Evolutionary conservation across 2,888 invertebrate genomes (phyloP), one percentile per base, ranked within the genome.

Genomic region (Odontothrips loti): DNA sequence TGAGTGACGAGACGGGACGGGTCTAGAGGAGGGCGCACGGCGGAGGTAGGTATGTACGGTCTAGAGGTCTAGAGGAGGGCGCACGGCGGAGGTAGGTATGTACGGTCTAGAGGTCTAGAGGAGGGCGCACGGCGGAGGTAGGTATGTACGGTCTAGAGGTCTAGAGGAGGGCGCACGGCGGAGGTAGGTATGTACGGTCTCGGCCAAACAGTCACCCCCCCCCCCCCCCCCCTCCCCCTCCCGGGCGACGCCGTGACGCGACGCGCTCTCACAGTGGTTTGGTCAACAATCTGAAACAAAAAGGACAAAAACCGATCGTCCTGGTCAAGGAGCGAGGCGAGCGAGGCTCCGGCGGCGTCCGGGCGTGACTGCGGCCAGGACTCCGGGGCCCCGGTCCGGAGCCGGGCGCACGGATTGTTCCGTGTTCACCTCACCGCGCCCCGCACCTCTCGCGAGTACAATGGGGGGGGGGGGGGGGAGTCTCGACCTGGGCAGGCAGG

Each of bases 221-320:
- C n/a, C n/a, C n/a, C 34, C 34, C 3, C 3, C 34, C 34, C 6
- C 34, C 34, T 43, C 34, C 34, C 34, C 17, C 58, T 58, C 68
- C n/a, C 9, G 20, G 20, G 63, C 63, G 63, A 68, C 68, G 68
- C 68, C 12, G 68, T 2, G 27, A 51, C 58, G 58, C 58, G 17
- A 4, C 34, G 34, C 20, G 51, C 15, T 20, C 51, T 17, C 68
- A 68, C 27, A 27, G 11, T 27, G 23, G 68, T 75, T 75, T 27
- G 68, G 68, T 75, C 68, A 75, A 27, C 68, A 75, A 12, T 75
- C 68, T 27, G 23, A 75, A 75, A 75, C 68, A 27, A 75, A 75
- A 75, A 27, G 68, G 68, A 75, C 68, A 75, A 75, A 75, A 75
- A 75, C 23, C 58, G 58, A 58, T 58, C 58, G 58, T 20, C 20